Evolutionary conservation across 2,797 vertebrate genomes (phyloP).

Genomic region (Periophthalmus magnuspinnatus): DNA sequence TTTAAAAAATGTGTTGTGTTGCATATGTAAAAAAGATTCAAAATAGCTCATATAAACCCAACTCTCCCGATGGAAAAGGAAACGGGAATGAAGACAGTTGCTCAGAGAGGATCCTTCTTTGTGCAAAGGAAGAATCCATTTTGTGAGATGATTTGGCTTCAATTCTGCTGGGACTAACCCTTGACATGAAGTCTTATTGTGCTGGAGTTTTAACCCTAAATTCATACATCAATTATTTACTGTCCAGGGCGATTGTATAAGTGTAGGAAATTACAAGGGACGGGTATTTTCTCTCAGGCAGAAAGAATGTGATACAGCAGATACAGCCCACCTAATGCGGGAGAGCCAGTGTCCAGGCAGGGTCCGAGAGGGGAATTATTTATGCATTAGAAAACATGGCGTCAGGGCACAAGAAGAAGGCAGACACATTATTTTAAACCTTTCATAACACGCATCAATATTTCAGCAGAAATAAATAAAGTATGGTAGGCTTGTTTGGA

Average conservation of each 20-base stretch:
- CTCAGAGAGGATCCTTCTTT: constrained; percentile 47
- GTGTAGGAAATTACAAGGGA: constrained; percentile 99
- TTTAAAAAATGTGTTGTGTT: constrained; percentile 72
- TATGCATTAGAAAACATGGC: constrained; percentile 98
- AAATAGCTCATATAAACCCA: constrained; percentile 62
- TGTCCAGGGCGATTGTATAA: constrained; percentile 93
- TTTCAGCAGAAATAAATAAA: constrained; percentile 99
- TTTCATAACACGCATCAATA: constrained; percentile 99
- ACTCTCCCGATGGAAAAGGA: constrained; percentile 65
- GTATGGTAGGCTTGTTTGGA: constrained; percentile 98
- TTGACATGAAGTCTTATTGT: constrained; percentile 99
- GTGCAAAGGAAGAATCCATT: constrained; percentile 88
- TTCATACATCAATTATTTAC: constrained; percentile 99
- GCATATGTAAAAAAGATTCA: constrained; percentile 90
- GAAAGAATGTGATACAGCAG: constrained; percentile 98
- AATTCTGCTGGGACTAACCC: constrained; percentile 97
- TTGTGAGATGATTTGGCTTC: constrained; percentile 91
- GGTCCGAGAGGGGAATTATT: constrained; percentile 92
- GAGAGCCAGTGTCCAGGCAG: constrained; percentile 82
- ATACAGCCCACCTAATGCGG: constrained; percentile 88
- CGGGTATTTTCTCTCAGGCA: constrained; percentile 99
- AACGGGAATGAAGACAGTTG: constrained; percentile 68
- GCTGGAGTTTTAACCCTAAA: constrained; percentile 98
- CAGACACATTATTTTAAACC: constrained; percentile 99
- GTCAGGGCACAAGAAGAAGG: constrained; percentile 79